phyloP scores from a whole-genome alignment of 1,140 invertebrate species.

The Drosophila simulans region DNA sequence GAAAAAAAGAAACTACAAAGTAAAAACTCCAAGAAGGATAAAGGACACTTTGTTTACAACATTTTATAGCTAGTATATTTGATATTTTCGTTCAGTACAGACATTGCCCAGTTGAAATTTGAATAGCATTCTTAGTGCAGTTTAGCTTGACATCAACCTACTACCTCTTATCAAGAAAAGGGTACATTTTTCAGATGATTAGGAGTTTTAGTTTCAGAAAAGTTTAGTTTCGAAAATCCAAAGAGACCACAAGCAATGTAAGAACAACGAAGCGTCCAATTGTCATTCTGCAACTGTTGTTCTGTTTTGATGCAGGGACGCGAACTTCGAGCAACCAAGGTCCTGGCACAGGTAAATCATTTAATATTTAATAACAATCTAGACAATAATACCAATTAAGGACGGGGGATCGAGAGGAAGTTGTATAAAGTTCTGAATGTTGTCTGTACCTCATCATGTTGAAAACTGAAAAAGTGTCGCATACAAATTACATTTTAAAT shows the following conservation, averaged over 20 bases:
- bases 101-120: neutral
- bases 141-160: conserved; percentile 59
- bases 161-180: conserved; percentile 52
- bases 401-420: conserved; percentile 4
- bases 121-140: neutral
- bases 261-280: conserved; percentile 85
- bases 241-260: conserved; percentile 84
- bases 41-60: no score
- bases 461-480: conserved; percentile 58
- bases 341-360: conserved; percentile 63
- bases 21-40: neutral
- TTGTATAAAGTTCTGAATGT: conserved; percentile 63
- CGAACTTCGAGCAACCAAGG: conserved; percentile 53
- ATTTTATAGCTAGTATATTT: no score
- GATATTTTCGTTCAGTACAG: neutral
- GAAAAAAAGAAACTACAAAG: neutral
- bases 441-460: conserved; percentile 77
- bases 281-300: conserved; percentile 85
- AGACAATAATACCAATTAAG: conserved; percentile 41
- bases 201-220: neutral
- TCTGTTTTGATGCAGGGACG: conserved; percentile 83
- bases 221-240: conserved; percentile 27
- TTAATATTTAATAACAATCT: conserved; percentile 25
- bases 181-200: neutral
- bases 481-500: conserved; percentile 48